Evolutionary conservation across 2,888 invertebrate species (phyloP), one percentile per base, ranked within the genome.

Genomic region (Entomobrya proxima): DNA sequence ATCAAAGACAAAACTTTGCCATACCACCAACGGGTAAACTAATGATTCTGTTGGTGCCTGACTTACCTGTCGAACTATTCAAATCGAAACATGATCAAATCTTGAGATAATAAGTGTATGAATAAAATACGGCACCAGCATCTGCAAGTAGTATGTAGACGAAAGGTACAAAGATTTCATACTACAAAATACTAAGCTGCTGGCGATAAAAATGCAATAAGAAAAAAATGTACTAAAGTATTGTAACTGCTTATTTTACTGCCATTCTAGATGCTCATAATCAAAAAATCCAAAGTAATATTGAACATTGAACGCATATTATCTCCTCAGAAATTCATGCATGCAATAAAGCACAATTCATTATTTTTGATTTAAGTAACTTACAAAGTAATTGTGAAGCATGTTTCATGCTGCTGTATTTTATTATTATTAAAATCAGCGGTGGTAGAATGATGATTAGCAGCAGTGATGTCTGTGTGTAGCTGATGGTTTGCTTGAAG

Each of bases 371-470:
- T 80, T 80, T 80, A 80, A 76, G 44, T 44, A 50, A 55, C 55
- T 55, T 32, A 37, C 37, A 61, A 30, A 40, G 44, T 61, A 58
- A 77, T 61, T 77, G 75, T 75, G 21, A 72, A 37, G 72, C 75
- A 47, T 74, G 75, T 35, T n/a, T 52, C n/a, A 27, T 47, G 30
- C 72, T 75, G 64, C 64, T 64, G 37, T 64, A 64, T 52, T 75
- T 77, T 61, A 61, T 61, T 58, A 61, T 77, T 77, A 77, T 61
- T 58, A 58, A 77, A 77, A 77, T 40, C 77, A 79, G 67, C 79
- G 79, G 79, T 79, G 79, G 79, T 69, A 52, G 52, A 69, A 67
- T 24, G 69, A 79, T 79, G 79, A 79, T 79, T 79, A 79, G 79
- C 61, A 52, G 15, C 40, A n/a, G 40, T 40, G 40, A 40, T 37